A percentile compares a stretch with the other conserved stretches of the same genome.
These are phyloP conservation scores for Kryptopterus vitreolus DNA, from an alignment of 2,797 vertebrate genomes.

Conservation along the genomic window DNA sequence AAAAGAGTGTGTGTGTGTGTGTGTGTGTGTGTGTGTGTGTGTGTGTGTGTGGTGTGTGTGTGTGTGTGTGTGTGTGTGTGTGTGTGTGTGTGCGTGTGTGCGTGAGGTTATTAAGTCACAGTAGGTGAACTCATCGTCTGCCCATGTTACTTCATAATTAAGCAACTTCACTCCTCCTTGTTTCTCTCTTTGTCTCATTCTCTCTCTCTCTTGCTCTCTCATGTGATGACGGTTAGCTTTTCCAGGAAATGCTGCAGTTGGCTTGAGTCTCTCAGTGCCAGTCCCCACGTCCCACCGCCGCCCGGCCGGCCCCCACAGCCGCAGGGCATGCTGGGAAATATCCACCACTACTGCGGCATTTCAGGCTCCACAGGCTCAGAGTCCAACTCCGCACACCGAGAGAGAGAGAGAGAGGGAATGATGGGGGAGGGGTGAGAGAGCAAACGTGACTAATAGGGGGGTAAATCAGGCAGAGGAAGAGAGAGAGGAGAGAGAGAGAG, in stretches of 20 bases:
- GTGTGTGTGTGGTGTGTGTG: conserved; percentile 34
- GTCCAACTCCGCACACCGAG: conserved; percentile 36
- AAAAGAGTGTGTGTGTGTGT: conserved; percentile 30
- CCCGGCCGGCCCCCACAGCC: conserved; percentile 50
- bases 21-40: conserved; percentile 37
- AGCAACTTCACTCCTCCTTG: conserved; percentile 43
- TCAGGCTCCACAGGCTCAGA: conserved; percentile 51
- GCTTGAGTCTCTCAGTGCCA: conserved; percentile 53
- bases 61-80: conserved; percentile 32
- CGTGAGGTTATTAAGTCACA: conserved; percentile 51
- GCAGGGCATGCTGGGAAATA: conserved; percentile 59
- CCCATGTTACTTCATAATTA: conserved; percentile 51
- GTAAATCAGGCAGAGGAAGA: conserved; percentile 42
- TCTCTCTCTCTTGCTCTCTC: conserved; percentile 43
- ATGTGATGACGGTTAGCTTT: conserved; percentile 50
- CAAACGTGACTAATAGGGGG: conserved; percentile 43
- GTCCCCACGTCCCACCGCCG: conserved; percentile 40
- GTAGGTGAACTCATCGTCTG: conserved; percentile 57
- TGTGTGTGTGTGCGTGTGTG: conserved; percentile 26
- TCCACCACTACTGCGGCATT: conserved; percentile 59
- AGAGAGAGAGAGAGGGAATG: conserved; percentile 3
- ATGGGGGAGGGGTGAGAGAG: conserved; percentile 30
- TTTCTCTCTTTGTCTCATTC: conserved; percentile 39
- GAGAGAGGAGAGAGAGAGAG: conserved; percentile 5
- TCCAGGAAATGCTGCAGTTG: conserved; percentile 55